These are phyloP conservation scores for Sebastes ruberrimus DNA, from an alignment of 2,797 vertebrate species.

Conservation along the genomic window DNA sequence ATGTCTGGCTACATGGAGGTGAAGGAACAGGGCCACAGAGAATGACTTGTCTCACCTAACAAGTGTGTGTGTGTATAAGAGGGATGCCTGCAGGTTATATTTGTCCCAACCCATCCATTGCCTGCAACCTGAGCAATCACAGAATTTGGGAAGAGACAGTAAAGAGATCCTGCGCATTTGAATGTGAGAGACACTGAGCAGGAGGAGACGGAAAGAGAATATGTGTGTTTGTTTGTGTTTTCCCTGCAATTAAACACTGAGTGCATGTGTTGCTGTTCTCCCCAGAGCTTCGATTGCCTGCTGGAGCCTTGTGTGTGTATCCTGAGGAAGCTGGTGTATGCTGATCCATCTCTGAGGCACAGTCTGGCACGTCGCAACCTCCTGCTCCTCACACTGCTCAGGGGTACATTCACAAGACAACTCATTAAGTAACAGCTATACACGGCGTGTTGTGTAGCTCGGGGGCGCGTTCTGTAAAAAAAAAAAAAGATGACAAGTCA, in stretches of 20 bases:
- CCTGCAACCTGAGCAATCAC: slow-evolving; percentile 11
- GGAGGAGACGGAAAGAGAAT: slow-evolving; percentile 3
- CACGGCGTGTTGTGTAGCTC: slow-evolving; percentile 40
- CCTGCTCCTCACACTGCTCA: slow-evolving; percentile 86
- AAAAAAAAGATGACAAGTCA: slow-evolving; percentile 46
- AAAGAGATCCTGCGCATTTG: slow-evolving; percentile 17
- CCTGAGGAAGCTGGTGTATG: slow-evolving; percentile 89
- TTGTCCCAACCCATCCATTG: slow-evolving; percentile 8
- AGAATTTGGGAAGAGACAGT: slow-evolving; percentile 34
- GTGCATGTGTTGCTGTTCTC: slow-evolving; percentile 53
- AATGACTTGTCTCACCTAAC: slow-evolving; percentile 43
- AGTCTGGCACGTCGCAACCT: slow-evolving; percentile 84
- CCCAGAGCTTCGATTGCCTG: slow-evolving; percentile 86
- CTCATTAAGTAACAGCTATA: slow-evolving; percentile 71
- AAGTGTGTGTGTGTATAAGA: slow-evolving; percentile 24
- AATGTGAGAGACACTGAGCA: slow-evolving; percentile 11
- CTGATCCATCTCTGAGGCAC: slow-evolving; percentile 85
- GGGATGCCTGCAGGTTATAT: slow-evolving; percentile 33
- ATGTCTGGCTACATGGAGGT: slow-evolving; percentile 43
- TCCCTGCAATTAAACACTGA: slow-evolving; percentile 53
- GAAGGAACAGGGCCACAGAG: slow-evolving; percentile 37
- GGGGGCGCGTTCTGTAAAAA: slow-evolving; percentile 37
- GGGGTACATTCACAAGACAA: slow-evolving; percentile 84
- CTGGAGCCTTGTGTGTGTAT: slow-evolving; percentile 85
- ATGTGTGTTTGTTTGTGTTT: slow-evolving; percentile 39